Percentiles rank a stretch among this genome's conserved stretches.
Conservation (phyloP, 2,888 invertebrate genomes). For the Pachycephus smyrnensis region DNA sequence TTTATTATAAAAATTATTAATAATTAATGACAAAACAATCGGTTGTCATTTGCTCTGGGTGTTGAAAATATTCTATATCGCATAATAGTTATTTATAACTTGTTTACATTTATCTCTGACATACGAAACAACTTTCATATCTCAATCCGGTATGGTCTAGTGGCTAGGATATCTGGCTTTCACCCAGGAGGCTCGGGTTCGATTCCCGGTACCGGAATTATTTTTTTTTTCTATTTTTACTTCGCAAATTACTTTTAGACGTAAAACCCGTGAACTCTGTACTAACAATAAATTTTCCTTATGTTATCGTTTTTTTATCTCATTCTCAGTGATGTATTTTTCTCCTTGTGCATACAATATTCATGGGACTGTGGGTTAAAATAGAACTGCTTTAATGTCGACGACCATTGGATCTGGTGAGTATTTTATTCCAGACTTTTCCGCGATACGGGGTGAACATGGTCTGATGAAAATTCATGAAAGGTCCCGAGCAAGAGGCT, state of each 20-base stretch:
- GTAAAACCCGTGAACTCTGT: not conserved
- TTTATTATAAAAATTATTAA: not conserved
- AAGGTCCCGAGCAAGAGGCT: not conserved
- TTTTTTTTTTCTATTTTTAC: constrained; percentile 37
- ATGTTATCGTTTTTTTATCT: not conserved
- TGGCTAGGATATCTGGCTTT: constrained; percentile 73
- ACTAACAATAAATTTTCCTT: not conserved
- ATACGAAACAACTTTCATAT: not conserved
- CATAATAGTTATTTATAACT: not conserved
- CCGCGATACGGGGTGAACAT: not conserved
- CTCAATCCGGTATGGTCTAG: constrained; percentile 71
- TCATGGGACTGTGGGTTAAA: not conserved
- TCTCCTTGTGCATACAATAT: not conserved
- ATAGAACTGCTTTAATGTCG: not conserved
- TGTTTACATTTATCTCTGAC: not conserved
- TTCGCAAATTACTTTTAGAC: not conserved
- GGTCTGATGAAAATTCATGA: constrained; percentile 1
- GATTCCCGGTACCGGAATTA: constrained; percentile 73
- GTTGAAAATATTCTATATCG: not conserved
- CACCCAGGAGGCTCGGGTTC: constrained; percentile 74
- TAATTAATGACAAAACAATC: not conserved
- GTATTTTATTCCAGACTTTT: not conserved
- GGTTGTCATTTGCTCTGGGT: not conserved
- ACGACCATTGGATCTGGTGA: not conserved
- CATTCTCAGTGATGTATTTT: not conserved